phyloP scores from a whole-genome alignment of 2,113 vertebrate species.

The Heliornis fulica region DNA sequence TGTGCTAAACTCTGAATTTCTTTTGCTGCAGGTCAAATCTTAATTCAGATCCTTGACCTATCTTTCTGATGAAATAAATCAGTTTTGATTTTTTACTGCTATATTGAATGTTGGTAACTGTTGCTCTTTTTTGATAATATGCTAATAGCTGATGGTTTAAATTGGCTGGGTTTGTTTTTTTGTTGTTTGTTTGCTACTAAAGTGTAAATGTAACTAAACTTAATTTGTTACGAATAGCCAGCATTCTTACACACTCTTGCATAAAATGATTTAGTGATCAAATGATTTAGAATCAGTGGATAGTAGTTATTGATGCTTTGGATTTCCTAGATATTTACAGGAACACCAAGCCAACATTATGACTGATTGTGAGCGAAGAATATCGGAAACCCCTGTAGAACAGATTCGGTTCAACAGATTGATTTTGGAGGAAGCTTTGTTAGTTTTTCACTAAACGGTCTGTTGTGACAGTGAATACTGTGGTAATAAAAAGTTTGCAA shows the following conservation, averaged over 20 bases:
- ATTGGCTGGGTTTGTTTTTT: neutral
- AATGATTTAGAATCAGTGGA: neutral
- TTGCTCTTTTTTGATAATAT: neutral
- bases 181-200: neutral
- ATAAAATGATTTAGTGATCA: neutral
- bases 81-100: neutral
- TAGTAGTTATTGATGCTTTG: neutral
- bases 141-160: neutral
- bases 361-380: neutral
- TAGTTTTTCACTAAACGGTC: neutral
- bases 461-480: neutral
- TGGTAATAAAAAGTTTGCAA: neutral
- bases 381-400: neutral
- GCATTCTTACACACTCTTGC: neutral
- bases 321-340: neutral
- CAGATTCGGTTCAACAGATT: neutral
- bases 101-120: neutral
- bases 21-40: neutral
- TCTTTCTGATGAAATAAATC: neutral
- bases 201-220: neutral
- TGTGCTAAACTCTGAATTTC: neutral
- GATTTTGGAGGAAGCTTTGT: neutral
- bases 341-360: neutral
- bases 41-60: neutral
- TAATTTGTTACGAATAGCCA: neutral